phyloP scores from a whole-genome alignment of 1,140 invertebrate species.

The Lethrus apterus region DNA sequence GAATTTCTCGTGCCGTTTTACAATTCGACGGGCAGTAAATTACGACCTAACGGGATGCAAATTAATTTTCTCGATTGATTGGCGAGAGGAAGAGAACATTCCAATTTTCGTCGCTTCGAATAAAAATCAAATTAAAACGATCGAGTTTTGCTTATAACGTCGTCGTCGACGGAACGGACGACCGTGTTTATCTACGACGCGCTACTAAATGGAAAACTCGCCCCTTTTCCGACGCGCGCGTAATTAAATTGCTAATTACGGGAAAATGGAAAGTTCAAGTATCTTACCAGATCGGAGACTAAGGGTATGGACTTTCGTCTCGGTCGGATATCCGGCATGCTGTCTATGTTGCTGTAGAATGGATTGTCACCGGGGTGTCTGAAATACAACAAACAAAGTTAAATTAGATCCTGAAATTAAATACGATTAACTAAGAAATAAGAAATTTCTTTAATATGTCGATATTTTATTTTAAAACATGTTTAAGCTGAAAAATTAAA shows the following conservation, averaged over 20 bases:
- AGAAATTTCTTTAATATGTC: no score
- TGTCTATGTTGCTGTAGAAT: constrained; percentile 99
- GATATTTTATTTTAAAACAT: no score
- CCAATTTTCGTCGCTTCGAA: not conserved
- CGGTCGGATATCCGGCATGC: constrained; percentile 97
- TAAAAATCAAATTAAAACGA: not conserved
- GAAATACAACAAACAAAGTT: constrained; percentile 35
- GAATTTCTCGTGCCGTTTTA: no score
- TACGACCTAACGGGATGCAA: no score
- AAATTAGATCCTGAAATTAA: no score
- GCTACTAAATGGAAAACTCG: not conserved
- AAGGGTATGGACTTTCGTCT: constrained; percentile 94
- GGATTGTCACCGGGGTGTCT: constrained; percentile 92
- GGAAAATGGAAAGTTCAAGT: constrained; percentile 17
- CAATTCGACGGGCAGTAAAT: no score
- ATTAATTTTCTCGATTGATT: no score
- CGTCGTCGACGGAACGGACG: not conserved
- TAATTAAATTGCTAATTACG: not conserved
- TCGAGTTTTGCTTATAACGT: not conserved
- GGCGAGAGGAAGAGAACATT: no score
- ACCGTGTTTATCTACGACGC: not conserved
- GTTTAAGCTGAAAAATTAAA: no score
- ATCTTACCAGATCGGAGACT: constrained; percentile 97
- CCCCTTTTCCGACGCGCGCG: no score
- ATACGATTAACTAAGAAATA: no score